Base-by-base conservation (phyloP, 2,797 vertebrate genomes). In the Bradypodion pumilum region DNA sequence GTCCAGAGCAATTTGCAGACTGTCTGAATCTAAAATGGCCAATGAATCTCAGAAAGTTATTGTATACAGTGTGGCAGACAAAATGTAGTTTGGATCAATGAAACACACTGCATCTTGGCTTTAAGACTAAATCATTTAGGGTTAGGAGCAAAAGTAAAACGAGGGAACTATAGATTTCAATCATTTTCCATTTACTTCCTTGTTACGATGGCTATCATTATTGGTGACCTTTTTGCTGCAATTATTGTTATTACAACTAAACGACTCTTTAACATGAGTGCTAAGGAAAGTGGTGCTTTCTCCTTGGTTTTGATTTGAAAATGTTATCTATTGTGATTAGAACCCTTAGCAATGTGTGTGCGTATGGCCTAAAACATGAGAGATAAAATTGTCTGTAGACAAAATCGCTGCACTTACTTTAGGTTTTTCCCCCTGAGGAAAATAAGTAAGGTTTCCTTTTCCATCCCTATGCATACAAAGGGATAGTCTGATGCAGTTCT, bases 31-130 rank as follows among this genome's bases (percentile, higher is more conserved):
- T 88, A 40, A 89, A 89, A 46, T 25, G 8, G 9, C 3, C 63
- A 88, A 46, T 69, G 5, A 59, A 82, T 90, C 49, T 86, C 80
- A 66, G 1, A 74, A 87, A 42, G 6, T 84, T 88, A 44, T 78
- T 8, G 37, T 60, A 29, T 78, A 80, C 2, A 86, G 86, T 44
- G 72, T 0, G 16, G 44, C 40, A 86, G 59, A 83, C 42, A 78
- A 90, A 90, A 85, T 49, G 3, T 42, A 69, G 4, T 70, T 92
- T 90, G 84, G 89, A 87, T 78, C 52, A 84, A 37, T 69, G 52
- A 87, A 74, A 4, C 65, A 0, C 3, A 52, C 29, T 68, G 35
- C 74, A 73, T 23, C 12, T 77, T 87, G 37, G 1, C 3, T 65
- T 85, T 88, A 83, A 60, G 29, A 86, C 0, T 44, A 89, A 89